Percentiles rank a stretch among this genome's conserved stretches.
Conservation (phyloP, 1,140 invertebrate genomes). For the Bradysia coprophila region DNA sequence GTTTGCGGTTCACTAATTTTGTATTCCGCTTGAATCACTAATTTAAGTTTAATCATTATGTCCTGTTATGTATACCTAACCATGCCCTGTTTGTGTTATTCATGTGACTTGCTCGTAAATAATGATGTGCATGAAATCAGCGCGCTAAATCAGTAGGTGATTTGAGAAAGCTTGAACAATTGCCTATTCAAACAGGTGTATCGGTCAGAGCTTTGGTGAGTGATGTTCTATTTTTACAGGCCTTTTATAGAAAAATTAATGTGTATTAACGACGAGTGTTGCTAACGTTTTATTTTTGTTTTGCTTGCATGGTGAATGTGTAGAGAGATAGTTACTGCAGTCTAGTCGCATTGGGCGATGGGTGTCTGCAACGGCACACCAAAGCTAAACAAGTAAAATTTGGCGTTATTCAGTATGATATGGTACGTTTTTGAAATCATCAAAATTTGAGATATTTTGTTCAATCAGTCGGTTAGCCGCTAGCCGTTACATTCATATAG, state of each 20-base stretch:
- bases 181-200: constrained; percentile 26
- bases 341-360: constrained; percentile 8
- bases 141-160: constrained; percentile 27
- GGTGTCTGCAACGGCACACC: not conserved
- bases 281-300: too few species aligned
- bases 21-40: not conserved
- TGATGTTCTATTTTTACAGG: constrained; percentile 9
- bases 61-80: not conserved
- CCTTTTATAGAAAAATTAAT: constrained; percentile 1
- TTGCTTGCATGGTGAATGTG: too few species aligned
- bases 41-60: not conserved
- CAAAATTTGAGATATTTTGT: constrained; percentile 7
- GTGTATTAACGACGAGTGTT: not conserved
- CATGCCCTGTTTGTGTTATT: not conserved
- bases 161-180: constrained; percentile 21
- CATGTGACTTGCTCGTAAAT: constrained; percentile 8
- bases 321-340: constrained; percentile 4
- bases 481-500: too few species aligned
- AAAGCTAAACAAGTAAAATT: constrained; percentile 1
- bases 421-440: constrained; percentile 1
- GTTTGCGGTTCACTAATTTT: too few species aligned
- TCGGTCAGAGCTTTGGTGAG: constrained; percentile 39
- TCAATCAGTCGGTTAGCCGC: not conserved
- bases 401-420: constrained; percentile 2
- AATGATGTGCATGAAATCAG: constrained; percentile 9